Base-by-base conservation (phyloP, 23 tunicate genomes). In the Trididemnum nubilum region DNA sequence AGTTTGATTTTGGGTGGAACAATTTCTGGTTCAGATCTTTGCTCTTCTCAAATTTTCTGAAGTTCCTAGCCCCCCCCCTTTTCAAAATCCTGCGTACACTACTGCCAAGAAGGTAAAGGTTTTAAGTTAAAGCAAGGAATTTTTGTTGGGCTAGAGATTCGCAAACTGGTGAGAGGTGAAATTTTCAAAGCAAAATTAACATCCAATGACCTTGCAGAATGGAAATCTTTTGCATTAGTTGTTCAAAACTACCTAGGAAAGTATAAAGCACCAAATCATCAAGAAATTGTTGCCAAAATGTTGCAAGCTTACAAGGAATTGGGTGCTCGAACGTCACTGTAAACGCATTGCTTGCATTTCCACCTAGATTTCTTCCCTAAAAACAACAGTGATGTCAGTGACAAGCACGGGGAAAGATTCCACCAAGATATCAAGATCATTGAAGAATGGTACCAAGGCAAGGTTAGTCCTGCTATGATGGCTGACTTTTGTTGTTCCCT, bases 401-500 rank as follows among this genome's bases (percentile, higher is more conserved):
- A n/a, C n/a, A n/a, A 69, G 38, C 75, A 69, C 75, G 39, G 75
- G 12, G 37, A 69, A 33, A 69, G 75, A 33, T 69, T 69, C 27
- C 27, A 75, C 64, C 80, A 75, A 51, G 80, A 75, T 26, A 44
- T 75, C 21, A 27, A 31, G 21, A 27, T 75, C 38, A 75, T 75
- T 28, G 65, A 75, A 75, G 18, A 19, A 33, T 33, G 80, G 12
- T 75, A 28, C 32, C 64, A 44, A 44, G 80, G 65, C 9, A 31
- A 33, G 19, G 5, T 75, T 51, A 75, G 50, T n/a, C n/a, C n/a
- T n/a, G n/a, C n/a, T n/a, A n/a, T n/a, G n/a, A n/a, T n/a, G n/a
- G n/a, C n/a, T n/a, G 75, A 69, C 75, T 69, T 31, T 33, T 69
- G 75, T 38, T 69, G 75, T 36, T 75, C 36, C 44, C 80, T n/a